These are phyloP conservation scores for Lagorchestes hirsutus DNA, from an alignment of 2,797 vertebrate genomes.

Conservation along the genomic window DNA sequence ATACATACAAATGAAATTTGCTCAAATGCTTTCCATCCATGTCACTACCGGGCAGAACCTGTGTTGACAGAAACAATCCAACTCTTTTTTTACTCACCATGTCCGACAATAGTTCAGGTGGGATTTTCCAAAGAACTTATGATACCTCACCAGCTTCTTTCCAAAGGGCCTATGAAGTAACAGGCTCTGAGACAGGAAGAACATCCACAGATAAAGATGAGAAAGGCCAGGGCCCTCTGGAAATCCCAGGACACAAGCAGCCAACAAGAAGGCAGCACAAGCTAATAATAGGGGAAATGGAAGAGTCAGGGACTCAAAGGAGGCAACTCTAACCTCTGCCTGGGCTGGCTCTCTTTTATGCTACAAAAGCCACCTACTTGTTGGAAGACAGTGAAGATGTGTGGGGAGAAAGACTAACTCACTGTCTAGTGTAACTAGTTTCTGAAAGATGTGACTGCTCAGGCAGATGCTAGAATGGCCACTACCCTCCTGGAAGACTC, in stretches of 20 bases:
- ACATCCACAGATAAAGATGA: slow-evolving; percentile 87
- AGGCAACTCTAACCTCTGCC: neutral
- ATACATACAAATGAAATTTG: neutral
- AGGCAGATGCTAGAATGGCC: neutral
- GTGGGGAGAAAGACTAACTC: neutral
- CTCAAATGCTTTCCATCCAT: slow-evolving; percentile 11
- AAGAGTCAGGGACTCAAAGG: neutral
- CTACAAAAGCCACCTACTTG: neutral
- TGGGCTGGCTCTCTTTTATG: neutral
- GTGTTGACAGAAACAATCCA: neutral
- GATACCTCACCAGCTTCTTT: slow-evolving; percentile 84
- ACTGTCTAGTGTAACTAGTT: neutral
- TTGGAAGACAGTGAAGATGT: neutral
- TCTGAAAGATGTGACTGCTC: neutral
- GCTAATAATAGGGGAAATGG: slow-evolving; percentile 81
- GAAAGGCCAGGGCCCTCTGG: slow-evolving; percentile 88
- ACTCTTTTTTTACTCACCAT: slow-evolving; percentile 86
- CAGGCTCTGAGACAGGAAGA: slow-evolving; percentile 83
- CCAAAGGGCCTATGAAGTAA: slow-evolving; percentile 86
- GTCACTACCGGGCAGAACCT: neutral
- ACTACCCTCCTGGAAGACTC: neutral
- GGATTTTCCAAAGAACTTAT: slow-evolving; percentile 83
- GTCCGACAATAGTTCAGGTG: slow-evolving; percentile 87
- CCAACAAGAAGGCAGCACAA: slow-evolving; percentile 90
- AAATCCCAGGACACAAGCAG: slow-evolving; percentile 90